Evolutionary conservation across 2,888 invertebrate genomes (phyloP).

Genomic region (Aleiodes leptofemur): DNA sequence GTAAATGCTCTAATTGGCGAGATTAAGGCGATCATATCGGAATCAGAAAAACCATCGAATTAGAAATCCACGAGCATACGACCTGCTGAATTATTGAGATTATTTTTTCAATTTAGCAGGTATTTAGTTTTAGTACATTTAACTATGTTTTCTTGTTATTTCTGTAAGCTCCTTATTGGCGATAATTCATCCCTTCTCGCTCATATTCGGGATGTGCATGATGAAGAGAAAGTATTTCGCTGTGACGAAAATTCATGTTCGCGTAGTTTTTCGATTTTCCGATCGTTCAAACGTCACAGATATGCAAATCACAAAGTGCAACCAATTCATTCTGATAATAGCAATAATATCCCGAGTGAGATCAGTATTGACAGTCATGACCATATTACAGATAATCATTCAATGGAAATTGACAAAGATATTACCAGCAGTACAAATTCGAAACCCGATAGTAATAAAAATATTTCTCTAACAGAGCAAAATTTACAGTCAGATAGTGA

Average conservation of each 20-base stretch:
- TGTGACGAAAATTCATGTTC: constrained; percentile 3
- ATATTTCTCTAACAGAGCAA: neutral
- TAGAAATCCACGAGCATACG: neutral
- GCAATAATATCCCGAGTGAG: neutral
- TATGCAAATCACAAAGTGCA: neutral
- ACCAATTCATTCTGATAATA: neutral
- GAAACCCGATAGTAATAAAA: neutral
- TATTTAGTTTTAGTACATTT: neutral
- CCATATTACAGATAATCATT: neutral
- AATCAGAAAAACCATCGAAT: neutral
- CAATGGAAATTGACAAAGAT: neutral
- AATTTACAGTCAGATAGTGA: neutral
- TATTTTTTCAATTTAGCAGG: no score
- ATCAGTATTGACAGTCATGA: neutral
- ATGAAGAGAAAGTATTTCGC: constrained; percentile 7
- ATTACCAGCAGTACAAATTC: neutral
- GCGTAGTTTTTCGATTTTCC: neutral
- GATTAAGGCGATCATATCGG: neutral
- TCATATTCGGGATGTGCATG: constrained; percentile 9
- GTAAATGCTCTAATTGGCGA: neutral
- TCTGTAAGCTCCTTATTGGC: neutral
- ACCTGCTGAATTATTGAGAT: neutral
- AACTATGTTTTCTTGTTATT: constrained; percentile 11
- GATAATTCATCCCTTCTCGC: neutral
- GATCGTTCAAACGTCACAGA: neutral